Percentiles rank a stretch among this genome's conserved stretches.
phyloP scores from a whole-genome alignment of 2,113 vertebrate genomes.

The Dunckerocampus dactyliophorus region DNA sequence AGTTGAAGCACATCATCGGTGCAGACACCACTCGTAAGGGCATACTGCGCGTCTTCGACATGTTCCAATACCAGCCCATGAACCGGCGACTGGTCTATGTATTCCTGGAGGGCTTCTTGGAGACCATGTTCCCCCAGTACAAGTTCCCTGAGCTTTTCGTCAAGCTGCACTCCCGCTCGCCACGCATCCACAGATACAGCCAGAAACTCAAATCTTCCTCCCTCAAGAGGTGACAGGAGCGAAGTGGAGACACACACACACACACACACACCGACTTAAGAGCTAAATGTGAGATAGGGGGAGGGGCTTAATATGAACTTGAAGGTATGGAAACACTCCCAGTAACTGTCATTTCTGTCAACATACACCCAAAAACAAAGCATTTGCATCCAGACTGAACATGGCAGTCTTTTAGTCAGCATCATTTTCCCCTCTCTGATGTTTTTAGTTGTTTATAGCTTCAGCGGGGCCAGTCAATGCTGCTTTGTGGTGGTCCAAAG shows the following conservation, averaged over 20 bases:
- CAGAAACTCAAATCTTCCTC: conserved; percentile 86
- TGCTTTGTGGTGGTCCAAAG: conserved; percentile 44
- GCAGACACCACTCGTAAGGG: conserved; percentile 90
- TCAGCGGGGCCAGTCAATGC: conserved; percentile 43
- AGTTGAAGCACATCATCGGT: conserved; percentile 79
- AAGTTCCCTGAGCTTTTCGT: conserved; percentile 96
- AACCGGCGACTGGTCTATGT: conserved; percentile 95
- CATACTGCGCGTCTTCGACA: conserved; percentile 96
- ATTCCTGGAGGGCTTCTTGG: conserved; percentile 95
- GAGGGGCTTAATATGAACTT: conserved; percentile 14
- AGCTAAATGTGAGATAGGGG: conserved; percentile 13
- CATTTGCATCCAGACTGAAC: conserved; percentile 55
- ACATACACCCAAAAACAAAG: conserved; percentile 32
- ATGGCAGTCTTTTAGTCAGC: conserved; percentile 35
- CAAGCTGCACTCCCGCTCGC: conserved; percentile 94
- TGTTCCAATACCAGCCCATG: conserved; percentile 96
- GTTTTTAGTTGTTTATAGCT: conserved; percentile 39
- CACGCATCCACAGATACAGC: conserved; percentile 85
- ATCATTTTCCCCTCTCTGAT: not conserved
- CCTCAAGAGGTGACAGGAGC: conserved; percentile 95
- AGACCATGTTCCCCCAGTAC: conserved; percentile 96
- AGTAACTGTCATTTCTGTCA: conserved; percentile 16
- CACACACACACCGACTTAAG: conserved; percentile 28
- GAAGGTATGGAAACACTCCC: conserved; percentile 52
- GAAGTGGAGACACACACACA: conserved; percentile 17